Evolutionary conservation across 1,140 invertebrate species (phyloP).

Genomic region (Trichonephila clavata): DNA sequence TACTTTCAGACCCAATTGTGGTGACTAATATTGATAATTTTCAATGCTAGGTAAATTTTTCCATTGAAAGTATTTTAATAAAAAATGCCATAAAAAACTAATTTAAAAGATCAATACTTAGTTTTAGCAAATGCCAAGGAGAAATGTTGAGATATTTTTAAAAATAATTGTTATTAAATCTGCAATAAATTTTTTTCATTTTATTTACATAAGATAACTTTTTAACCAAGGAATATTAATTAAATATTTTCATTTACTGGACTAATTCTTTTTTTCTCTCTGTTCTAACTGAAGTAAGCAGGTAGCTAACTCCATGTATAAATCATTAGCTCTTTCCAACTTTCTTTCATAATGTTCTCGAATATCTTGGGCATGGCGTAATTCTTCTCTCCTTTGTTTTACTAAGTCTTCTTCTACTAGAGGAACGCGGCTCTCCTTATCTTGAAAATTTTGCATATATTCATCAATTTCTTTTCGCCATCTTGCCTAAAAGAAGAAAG

Average conservation of each 20-base stretch:
- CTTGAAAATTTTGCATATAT: slow-evolving; percentile 88
- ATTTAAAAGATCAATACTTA: too few relatives aligned
- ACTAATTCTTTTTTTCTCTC: slow-evolving; percentile 88
- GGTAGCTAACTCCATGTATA: slow-evolving; percentile 93
- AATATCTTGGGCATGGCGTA: slow-evolving; percentile 94
- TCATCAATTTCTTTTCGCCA: slow-evolving; percentile 94
- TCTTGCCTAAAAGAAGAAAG: slow-evolving; percentile 45
- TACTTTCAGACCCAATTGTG: too few relatives aligned
- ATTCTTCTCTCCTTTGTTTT: slow-evolving; percentile 89
- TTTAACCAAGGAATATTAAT: neutral
- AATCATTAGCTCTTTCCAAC: slow-evolving; percentile 93
- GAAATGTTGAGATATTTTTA: too few relatives aligned
- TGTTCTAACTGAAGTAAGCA: slow-evolving; percentile 93
- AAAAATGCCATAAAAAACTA: too few relatives aligned
- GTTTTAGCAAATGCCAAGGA: too few relatives aligned
- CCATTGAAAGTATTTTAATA: too few relatives aligned
- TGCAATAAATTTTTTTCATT: too few relatives aligned
- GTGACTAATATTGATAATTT: too few relatives aligned
- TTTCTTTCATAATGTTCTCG: slow-evolving; percentile 95
- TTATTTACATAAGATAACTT: too few relatives aligned
- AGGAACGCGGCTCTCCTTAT: slow-evolving; percentile 84
- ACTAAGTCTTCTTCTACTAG: slow-evolving; percentile 87
- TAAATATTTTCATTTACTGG: slow-evolving; percentile 84
- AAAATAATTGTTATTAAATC: neutral
- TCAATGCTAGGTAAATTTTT: too few relatives aligned